Evolutionary conservation across 2,797 vertebrate species (phyloP).

Genomic region (Falco rusticolus): DNA sequence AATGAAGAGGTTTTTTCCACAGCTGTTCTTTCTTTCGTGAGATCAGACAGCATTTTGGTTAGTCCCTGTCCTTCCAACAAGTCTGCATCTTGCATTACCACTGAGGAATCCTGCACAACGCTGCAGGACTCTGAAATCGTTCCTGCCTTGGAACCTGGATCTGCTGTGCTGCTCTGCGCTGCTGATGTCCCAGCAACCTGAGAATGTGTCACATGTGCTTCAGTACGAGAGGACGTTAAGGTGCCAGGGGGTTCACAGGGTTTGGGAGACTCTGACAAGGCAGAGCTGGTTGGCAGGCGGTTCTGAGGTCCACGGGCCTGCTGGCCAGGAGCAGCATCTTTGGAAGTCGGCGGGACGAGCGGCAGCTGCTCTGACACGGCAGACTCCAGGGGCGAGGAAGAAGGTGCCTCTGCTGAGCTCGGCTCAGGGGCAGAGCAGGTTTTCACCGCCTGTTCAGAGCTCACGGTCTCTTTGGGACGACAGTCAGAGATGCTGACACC

Average conservation of each 20-base stretch:
- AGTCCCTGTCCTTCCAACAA: conserved; percentile 77
- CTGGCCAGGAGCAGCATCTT: conserved; percentile 44
- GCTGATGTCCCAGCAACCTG: conserved; percentile 59
- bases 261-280: conserved; percentile 46
- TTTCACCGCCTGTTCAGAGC: conserved; percentile 26
- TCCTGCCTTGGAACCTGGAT: conserved; percentile 60
- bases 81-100: conserved; percentile 55
- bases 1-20: conserved; percentile 66
- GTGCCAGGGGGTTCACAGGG: not conserved
- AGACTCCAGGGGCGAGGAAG: not conserved
- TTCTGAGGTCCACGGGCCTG: conserved; percentile 53
- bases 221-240: conserved; percentile 22
- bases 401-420: not conserved
- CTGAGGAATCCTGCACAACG: conserved; percentile 24
- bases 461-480: conserved; percentile 35
- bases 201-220: conserved; percentile 56
- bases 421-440: not conserved
- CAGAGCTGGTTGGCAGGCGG: not conserved
- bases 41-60: conserved; percentile 76
- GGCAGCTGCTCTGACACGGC: conserved; percentile 54
- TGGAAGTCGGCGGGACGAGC: not conserved
- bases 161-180: conserved; percentile 24
- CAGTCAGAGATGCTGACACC: not conserved
- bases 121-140: conserved; percentile 56
- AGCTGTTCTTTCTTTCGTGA: conserved; percentile 72